phyloP scores from a whole-genome alignment of 2,113 vertebrate species.

The Xyrauchen texanus region DNA sequence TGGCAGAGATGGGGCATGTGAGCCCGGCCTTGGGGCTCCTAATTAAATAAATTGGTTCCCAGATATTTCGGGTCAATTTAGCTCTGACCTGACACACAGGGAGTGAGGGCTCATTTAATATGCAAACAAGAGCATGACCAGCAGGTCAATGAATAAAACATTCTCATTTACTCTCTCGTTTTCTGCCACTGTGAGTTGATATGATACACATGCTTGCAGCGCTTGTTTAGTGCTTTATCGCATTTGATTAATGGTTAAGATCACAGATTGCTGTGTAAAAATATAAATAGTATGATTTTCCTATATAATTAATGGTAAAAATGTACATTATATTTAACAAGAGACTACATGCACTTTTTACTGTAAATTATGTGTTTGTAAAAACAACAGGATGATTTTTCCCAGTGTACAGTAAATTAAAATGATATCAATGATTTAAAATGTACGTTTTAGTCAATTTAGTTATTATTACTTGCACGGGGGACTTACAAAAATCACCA shows the following conservation, averaged over 20 bases:
- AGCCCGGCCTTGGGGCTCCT: background rate
- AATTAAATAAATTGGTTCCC: conserved; percentile 11
- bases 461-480: too few species aligned
- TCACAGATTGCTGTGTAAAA: too few species aligned
- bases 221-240: background rate
- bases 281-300: too few species aligned
- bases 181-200: background rate
- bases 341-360: too few species aligned
- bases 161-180: background rate
- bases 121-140: conserved; percentile 23
- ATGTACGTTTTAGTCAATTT: too few species aligned
- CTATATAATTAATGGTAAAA: too few species aligned
- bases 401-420: too few species aligned
- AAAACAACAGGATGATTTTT: too few species aligned
- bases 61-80: conserved; percentile 22
- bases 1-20: background rate
- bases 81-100: conserved; percentile 7
- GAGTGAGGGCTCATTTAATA: conserved; percentile 8
- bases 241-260: background rate
- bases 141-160: conserved; percentile 14
- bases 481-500: too few species aligned
- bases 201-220: conserved; percentile 6
- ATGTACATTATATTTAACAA: too few species aligned
- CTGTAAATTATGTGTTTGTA: too few species aligned
- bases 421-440: too few species aligned